These are phyloP conservation scores for Grantiella picta DNA, from an alignment of 2,113 vertebrate genomes.

Conservation along the genomic window DNA sequence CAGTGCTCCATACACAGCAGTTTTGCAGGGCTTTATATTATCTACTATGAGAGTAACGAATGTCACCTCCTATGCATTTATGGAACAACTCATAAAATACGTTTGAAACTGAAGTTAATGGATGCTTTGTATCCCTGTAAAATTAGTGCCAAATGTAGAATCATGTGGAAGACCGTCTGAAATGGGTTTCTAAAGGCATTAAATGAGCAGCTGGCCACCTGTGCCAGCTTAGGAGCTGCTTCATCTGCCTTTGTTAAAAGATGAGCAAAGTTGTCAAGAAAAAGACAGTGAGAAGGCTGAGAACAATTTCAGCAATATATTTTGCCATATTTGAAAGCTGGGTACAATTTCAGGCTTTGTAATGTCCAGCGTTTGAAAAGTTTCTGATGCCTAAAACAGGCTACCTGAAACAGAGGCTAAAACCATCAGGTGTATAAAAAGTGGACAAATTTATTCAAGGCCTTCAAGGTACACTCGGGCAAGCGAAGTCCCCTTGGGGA, in stretches of 20 bases:
- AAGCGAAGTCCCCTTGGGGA: too few species aligned
- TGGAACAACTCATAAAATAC: background rate
- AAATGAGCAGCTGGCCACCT: background rate
- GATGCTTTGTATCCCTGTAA: background rate
- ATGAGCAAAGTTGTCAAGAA: background rate
- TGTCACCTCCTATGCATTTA: rapidly evolving
- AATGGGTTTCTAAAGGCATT: background rate
- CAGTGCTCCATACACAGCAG: rapidly evolving
- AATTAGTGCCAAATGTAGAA: background rate
- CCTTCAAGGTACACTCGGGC: too few species aligned
- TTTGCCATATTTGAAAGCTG: background rate
- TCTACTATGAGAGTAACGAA: rapidly evolving
- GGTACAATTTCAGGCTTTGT: background rate
- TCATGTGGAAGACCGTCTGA: background rate
- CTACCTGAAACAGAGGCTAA: too few species aligned
- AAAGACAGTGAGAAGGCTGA: background rate
- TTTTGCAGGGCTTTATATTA: background rate
- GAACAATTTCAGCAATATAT: background rate
- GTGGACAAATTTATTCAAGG: too few species aligned
- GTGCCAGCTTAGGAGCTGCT: background rate
- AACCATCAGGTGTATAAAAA: too few species aligned
- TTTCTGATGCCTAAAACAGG: too few species aligned
- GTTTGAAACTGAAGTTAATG: background rate
- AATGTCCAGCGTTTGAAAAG: background rate
- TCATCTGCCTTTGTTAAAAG: background rate